Base-by-base conservation (phyloP, 2,113 vertebrate species). In the Toxotes chatareus region DNA sequence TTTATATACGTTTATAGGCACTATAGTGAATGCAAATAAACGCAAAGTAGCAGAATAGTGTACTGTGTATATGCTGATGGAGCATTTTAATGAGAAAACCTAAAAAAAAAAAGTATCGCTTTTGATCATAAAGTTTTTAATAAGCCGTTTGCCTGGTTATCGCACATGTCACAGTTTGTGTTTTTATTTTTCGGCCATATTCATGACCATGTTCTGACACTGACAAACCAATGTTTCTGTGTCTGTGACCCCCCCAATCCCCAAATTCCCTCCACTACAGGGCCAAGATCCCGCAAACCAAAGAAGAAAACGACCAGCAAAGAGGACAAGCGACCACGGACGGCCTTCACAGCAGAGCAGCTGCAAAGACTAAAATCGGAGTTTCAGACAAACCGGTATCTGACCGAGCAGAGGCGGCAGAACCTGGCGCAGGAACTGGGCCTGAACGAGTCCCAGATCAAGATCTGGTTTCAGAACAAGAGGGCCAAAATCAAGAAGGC, bases 381-480 rank as follows among this genome's bases (percentile, higher is more conserved):
- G 95, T 97, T 98, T 83, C 96, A 97, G 93, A 96, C 95, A 44
- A 97, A 97, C 92, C 95, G 97, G 69, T 98, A 98, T 93, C 93
- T 98, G 95, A 98, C 97, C 0, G 97, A 98, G 91, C 97, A 97
- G 94, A 91, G 97, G 91, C 93, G 97, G 19, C 97, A 97, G 93
- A 95, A 95, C 91, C 94, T 98, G 93, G 97, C 97, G 1, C 95
- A 96, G 80, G 97, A 98, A 82, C 96, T 98, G 78, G 95, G 96
- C 90, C 96, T 98, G 74, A 98, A 97, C 59, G 97, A 98, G 91
- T 97, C 97, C 11, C 97, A 98, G 94, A 97, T 98, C 93, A 98
- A 98, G 92, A 98, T 98, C 89, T 98, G 97, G 97, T 98, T 98
- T 85, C 97, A 98, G 94, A 98, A 98, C 94, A 98, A 98, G 88